Evolutionary conservation across 2,888 invertebrate genomes (phyloP), one percentile per base, ranked within the genome.

Genomic region (Acrobasis suavella): DNA sequence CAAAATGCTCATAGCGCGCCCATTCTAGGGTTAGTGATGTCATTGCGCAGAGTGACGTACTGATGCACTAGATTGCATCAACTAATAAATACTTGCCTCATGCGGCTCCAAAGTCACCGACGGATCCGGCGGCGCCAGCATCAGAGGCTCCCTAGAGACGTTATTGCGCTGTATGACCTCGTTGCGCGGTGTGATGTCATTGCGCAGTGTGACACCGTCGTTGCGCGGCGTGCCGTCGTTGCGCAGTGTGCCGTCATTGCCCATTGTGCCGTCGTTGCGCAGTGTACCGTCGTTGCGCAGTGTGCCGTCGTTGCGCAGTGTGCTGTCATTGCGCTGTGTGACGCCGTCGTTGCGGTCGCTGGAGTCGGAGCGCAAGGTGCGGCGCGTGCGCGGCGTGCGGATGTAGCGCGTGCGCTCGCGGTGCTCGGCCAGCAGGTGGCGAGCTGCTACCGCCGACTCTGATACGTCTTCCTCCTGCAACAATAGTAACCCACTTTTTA

Each of bases 331-430:
- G 68, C 38, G 71, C 0, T 2, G 32, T 7, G 93, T 93, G 54
- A 93, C 92, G 37, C n/a, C n/a, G n/a, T 92, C 56, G 6, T 10
- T 16, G 42, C 14, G n/a, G 15, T n/a, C 15, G 93, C 92, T 74
- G 38, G 91, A 89, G n/a, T 92, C 85, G 65, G 72, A 78, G 42
- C 38, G 38, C 39, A 16, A 39, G 50, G 68, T 52, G 60, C 85
- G 80, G 2, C 84, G 78, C 65, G 76, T 67, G 59, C 86, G 83
- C 42, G 75, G 79, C 67, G 80, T 78, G 66, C 83, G 80, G 79
- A 94, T 86, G 86, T 95, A 96, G 71, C 96, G 96, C 76, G 95
- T 95, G 67, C 96, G 95, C 87, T 98, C 98, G 69, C 96, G 96
- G 12, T 92, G 89, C 86, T 97, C 97, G 69, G 95, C 95, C 68